phyloP scores from a whole-genome alignment of 2,797 vertebrate species.

The Scleropages formosus region DNA sequence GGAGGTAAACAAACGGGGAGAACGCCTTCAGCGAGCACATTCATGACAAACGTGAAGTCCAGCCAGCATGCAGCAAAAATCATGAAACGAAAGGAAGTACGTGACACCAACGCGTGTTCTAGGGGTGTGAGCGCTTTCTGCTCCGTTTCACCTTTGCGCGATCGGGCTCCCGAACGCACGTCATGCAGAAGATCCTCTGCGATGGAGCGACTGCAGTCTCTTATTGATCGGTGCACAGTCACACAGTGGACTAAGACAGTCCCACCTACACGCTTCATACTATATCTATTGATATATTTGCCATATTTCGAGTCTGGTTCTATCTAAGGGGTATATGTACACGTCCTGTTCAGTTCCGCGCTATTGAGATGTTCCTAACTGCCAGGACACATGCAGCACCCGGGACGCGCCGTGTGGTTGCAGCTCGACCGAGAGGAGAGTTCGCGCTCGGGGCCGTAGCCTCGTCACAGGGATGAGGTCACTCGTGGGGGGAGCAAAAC shows the following conservation, averaged over 20 bases:
- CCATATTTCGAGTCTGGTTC: neutral
- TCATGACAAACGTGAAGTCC: constrained; percentile 3
- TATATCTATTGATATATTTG: too few relatives aligned
- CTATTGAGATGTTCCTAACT: neutral
- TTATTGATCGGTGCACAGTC: too few relatives aligned
- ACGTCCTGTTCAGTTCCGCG: neutral
- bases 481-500: neutral
- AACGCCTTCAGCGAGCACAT: constrained; percentile 5
- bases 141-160: neutral
- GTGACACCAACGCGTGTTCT: too few relatives aligned
- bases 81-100: too few relatives aligned
- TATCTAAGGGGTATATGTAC: constrained; percentile 9
- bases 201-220: too few relatives aligned
- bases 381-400: constrained; percentile 2
- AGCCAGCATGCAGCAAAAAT: neutral
- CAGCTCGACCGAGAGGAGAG: neutral
- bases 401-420: neutral
- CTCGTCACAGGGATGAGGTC: neutral
- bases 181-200: neutral
- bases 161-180: neutral
- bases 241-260: neutral
- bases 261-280: neutral
- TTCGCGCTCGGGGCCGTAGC: neutral
- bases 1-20: neutral
- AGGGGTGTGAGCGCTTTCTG: neutral